These are phyloP conservation scores for Lichenostomus cassidix DNA, from an alignment of 2,113 vertebrate species.

Conservation along the genomic window DNA sequence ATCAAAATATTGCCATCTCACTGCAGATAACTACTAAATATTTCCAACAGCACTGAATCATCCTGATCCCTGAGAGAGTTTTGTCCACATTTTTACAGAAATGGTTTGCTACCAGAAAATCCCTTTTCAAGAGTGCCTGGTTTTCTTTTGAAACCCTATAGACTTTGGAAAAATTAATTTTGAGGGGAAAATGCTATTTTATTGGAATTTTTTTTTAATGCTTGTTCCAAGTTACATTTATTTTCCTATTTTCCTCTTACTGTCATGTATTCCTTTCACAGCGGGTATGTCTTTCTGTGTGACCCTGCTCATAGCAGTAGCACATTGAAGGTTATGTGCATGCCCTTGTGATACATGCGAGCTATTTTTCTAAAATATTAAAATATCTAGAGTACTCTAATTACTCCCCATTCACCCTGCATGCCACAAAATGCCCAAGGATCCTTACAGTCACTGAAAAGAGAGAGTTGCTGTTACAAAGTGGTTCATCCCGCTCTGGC, in stretches of 20 bases:
- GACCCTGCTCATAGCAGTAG: neutral
- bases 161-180: neutral
- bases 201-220: neutral
- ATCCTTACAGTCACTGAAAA: neutral
- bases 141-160: neutral
- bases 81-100: neutral
- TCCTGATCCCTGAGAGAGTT: neutral
- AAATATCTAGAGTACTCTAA: neutral
- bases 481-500: rapidly evolving
- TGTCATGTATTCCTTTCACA: neutral
- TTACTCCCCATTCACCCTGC: neutral
- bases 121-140: neutral
- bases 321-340: neutral
- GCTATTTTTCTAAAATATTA: neutral
- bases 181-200: neutral
- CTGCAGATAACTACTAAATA: conserved; percentile 30
- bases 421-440: neutral
- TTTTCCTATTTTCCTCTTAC: neutral
- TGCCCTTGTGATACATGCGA: neutral
- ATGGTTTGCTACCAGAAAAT: conserved; percentile 2
- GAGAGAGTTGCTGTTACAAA: neutral
- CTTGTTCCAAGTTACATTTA: neutral
- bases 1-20: conserved; percentile 36
- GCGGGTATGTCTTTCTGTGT: neutral
- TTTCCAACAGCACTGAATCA: conserved; percentile 34